Conservation (phyloP, 2,888 invertebrate species). For the Xestia rhomboidea region DNA sequence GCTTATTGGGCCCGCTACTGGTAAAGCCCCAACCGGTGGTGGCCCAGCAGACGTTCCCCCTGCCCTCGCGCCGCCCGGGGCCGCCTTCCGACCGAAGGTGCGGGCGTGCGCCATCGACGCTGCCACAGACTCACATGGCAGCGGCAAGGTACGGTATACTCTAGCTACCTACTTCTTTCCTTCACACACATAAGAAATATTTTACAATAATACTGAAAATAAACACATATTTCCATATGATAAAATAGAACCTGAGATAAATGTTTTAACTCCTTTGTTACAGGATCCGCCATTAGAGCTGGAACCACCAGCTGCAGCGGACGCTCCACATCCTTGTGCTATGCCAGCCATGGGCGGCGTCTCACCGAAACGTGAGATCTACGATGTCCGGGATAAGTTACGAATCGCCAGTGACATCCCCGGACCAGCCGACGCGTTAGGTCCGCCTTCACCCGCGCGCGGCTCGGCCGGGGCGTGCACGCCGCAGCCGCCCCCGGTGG, state of each 20-base stretch:
- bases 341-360: conserved; percentile 86
- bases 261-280: conserved; percentile 24
- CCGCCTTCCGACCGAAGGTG: conserved; percentile 89
- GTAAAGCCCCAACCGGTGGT: conserved; percentile 96
- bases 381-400: conserved; percentile 83
- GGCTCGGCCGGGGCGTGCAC: conserved; percentile 93
- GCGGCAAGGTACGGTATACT: conserved; percentile 82
- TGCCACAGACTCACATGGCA: conserved; percentile 85
- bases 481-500: conserved; percentile 90
- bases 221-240: neutral
- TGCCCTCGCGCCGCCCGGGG: conserved; percentile 87
- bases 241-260: neutral
- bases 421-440: conserved; percentile 84
- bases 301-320: conserved; percentile 84
- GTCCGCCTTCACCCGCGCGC: conserved; percentile 93
- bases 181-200: neutral
- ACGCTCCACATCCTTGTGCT: conserved; percentile 83
- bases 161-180: conserved; percentile 13
- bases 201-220: neutral
- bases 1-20: conserved; percentile 99
- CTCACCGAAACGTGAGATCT: conserved; percentile 85
- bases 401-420: conserved; percentile 82
- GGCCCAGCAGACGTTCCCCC: conserved; percentile 87
- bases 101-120: conserved; percentile 86
- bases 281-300: conserved; percentile 87